Conservation (phyloP, 2,113 vertebrate species). For the Prunella fulvescens region DNA sequence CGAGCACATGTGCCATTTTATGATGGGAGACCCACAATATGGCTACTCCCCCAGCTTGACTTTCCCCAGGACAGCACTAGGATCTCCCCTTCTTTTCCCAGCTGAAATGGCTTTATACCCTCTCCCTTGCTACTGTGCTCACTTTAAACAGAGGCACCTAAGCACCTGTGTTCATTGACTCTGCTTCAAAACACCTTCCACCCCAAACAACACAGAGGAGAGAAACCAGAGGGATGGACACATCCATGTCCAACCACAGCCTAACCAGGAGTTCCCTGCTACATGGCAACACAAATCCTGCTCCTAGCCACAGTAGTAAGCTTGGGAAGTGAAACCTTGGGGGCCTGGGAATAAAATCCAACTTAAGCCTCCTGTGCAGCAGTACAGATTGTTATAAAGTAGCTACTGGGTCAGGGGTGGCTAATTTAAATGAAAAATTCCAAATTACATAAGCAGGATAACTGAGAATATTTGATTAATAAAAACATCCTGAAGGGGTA, state of each 20-base stretch:
- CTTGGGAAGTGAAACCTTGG: not conserved
- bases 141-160: not conserved
- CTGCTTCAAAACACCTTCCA: not conserved
- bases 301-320: not conserved
- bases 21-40: not conserved
- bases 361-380: not conserved
- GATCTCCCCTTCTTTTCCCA: not conserved
- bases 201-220: not conserved
- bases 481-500: not conserved
- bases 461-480: not conserved
- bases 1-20: accelerated
- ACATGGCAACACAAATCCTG: not conserved
- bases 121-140: not conserved
- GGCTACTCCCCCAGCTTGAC: not conserved
- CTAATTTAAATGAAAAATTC: not conserved
- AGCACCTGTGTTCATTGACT: not conserved
- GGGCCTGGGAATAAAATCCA: not conserved
- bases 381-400: not conserved
- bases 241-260: not conserved
- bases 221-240: not conserved
- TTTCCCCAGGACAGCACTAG: not conserved
- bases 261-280: not conserved
- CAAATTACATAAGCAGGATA: not conserved
- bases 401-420: not conserved
- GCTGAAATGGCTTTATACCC: not conserved